phyloP scores from a whole-genome alignment of 2,797 vertebrate genomes.

The Pangasius sanitwongsei region DNA sequence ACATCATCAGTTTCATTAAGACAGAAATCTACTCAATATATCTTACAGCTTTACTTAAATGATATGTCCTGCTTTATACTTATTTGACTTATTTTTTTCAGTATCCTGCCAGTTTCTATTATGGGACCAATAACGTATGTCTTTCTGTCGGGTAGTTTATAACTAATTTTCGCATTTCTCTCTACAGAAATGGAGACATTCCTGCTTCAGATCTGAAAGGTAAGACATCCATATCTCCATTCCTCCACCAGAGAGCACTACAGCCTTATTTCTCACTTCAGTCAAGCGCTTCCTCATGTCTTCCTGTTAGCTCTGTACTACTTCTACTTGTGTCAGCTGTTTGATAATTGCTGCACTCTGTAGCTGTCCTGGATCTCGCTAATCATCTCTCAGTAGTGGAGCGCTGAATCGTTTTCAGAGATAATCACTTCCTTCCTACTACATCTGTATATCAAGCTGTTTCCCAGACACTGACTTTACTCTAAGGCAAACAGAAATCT shows the following conservation, averaged over 20 bases:
- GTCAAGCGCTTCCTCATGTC: background rate
- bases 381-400: constrained; percentile 11
- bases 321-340: background rate
- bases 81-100: background rate
- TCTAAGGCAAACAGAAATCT: background rate
- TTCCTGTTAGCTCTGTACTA: background rate
- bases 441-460: background rate
- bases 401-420: constrained; percentile 13
- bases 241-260: constrained; percentile 37
- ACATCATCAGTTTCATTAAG: background rate
- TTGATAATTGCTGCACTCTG: background rate
- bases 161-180: background rate
- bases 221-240: constrained; percentile 1
- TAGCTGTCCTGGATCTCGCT: background rate
- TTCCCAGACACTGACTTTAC: background rate
- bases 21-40: background rate
- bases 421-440: background rate
- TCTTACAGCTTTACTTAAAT: background rate
- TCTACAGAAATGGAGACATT: constrained; percentile 47
- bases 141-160: background rate
- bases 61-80: background rate
- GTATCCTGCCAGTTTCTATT: too few relatives aligned
- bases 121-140: background rate
- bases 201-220: constrained; percentile 48
- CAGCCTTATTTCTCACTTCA: background rate